Evolutionary conservation across 2,113 vertebrate species (phyloP).

Genomic region (Merops nubicus): DNA sequence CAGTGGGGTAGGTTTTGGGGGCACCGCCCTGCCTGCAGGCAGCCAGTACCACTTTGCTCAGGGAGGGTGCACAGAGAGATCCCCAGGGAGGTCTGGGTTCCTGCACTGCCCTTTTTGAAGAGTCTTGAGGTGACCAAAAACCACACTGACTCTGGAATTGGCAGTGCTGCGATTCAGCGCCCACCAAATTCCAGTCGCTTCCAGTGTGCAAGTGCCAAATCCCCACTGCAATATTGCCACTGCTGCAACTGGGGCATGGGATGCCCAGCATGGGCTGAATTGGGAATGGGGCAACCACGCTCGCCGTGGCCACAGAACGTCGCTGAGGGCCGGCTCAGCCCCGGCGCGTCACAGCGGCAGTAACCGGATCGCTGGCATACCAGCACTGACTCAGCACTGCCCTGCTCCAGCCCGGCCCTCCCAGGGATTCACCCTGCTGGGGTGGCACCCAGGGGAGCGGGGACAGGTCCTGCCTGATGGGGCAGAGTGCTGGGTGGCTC

Average conservation of each 20-base stretch:
- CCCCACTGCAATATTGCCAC: rapidly evolving
- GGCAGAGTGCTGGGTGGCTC: not conserved
- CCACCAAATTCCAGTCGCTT: not conserved
- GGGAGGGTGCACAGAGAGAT: not conserved
- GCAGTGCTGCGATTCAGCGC: not conserved
- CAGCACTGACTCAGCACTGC: conserved; percentile 53
- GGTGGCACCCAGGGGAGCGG: not conserved
- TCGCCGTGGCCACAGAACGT: rapidly evolving
- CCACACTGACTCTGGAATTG: rapidly evolving
- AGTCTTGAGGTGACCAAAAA: not conserved
- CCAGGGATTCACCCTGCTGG: not conserved
- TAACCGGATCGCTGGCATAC: conserved; percentile 51
- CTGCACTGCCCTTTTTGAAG: not conserved
- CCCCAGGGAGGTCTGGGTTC: not conserved
- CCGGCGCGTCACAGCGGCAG: rapidly evolving
- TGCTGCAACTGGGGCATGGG: rapidly evolving
- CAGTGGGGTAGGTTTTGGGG: rapidly evolving
- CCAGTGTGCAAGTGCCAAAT: rapidly evolving
- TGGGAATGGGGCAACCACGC: rapidly evolving
- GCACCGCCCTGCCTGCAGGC: not conserved
- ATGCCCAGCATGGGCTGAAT: rapidly evolving
- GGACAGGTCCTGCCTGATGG: conserved; percentile 17
- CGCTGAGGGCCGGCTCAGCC: not conserved
- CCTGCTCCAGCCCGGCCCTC: not conserved
- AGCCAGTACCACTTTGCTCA: not conserved